A percentile compares a stretch with the other conserved stretches of the same genome.
Evolutionary conservation across 1,140 invertebrate genomes (phyloP).

Genomic region (Magallana angulata): DNA sequence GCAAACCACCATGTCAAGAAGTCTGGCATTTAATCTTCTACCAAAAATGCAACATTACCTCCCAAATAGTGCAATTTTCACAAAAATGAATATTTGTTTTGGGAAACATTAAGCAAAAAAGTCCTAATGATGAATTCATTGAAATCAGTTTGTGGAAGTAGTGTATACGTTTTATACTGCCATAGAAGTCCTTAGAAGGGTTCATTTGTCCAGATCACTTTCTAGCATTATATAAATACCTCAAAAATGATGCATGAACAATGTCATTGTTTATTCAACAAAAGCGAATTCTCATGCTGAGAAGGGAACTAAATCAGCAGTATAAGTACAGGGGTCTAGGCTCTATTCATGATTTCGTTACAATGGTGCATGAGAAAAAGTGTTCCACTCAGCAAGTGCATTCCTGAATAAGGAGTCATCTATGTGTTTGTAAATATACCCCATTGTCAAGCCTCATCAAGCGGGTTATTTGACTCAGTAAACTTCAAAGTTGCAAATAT

Average conservation of each 20-base stretch:
- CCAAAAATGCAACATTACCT: neutral
- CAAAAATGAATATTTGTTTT: neutral
- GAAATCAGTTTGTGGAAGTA: neutral
- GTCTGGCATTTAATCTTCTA: slow-evolving; percentile 15
- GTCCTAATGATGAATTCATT: neutral
- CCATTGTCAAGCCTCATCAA: neutral
- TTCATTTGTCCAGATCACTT: no score
- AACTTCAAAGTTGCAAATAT: neutral
- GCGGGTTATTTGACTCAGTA: neutral
- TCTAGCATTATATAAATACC: neutral
- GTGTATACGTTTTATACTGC: no score
- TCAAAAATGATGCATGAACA: neutral
- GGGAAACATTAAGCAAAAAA: neutral
- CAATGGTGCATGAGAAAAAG: neutral
- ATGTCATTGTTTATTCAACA: neutral
- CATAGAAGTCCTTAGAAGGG: no score
- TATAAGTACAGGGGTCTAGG: neutral
- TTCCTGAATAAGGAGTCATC: neutral
- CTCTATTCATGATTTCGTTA: neutral
- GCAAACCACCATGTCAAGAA: slow-evolving; percentile 9
- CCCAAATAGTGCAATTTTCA: neutral
- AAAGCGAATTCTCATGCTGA: neutral
- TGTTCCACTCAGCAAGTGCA: neutral
- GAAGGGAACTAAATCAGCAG: neutral
- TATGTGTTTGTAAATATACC: slow-evolving; percentile 13